Percentiles rank a stretch among this genome's conserved stretches.
These are phyloP conservation scores for Isoperla grammatica DNA, from an alignment of 2,888 invertebrate genomes.

Conservation along the genomic window DNA sequence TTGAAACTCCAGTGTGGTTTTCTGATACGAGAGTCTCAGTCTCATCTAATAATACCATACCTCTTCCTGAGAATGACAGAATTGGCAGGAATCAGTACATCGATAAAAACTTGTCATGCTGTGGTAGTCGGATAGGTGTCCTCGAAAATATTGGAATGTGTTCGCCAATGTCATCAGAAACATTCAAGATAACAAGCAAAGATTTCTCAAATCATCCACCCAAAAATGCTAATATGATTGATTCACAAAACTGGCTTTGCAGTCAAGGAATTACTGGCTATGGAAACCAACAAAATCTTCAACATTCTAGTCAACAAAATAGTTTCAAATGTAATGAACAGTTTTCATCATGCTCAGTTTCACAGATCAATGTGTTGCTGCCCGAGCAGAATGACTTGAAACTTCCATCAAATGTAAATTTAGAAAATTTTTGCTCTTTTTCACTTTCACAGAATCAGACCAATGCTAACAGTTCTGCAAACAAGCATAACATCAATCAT, in stretches of 20 bases:
- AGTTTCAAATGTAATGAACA: slow-evolving; percentile 28
- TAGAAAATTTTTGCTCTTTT: slow-evolving; percentile 1
- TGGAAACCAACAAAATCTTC: slow-evolving; percentile 19
- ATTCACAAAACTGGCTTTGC: slow-evolving; percentile 28
- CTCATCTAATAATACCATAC: slow-evolving; percentile 9
- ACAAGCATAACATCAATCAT: slow-evolving; percentile 8
- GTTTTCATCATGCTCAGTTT: slow-evolving; percentile 26
- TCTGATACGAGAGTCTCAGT: slow-evolving; percentile 22
- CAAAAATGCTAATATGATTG: slow-evolving; percentile 18
- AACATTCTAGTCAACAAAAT: slow-evolving; percentile 19
- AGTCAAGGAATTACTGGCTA: slow-evolving; percentile 21
- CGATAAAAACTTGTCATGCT: slow-evolving; percentile 21
- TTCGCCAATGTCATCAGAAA: slow-evolving; percentile 22
- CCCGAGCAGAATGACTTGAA: slow-evolving; percentile 23
- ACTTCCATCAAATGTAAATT: slow-evolving; percentile 10
- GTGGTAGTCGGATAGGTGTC: slow-evolving; percentile 20
- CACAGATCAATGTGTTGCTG: slow-evolving; percentile 19
- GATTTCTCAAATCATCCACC: slow-evolving; percentile 19
- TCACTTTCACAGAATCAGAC: slow-evolving; percentile 1
- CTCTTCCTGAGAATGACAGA: slow-evolving; percentile 18
- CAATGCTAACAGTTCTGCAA: background rate
- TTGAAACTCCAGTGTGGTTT: slow-evolving; percentile 27
- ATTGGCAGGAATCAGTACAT: slow-evolving; percentile 14
- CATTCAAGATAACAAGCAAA: slow-evolving; percentile 24
- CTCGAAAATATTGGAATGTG: slow-evolving; percentile 22